phyloP scores from a whole-genome alignment of 2,113 vertebrate genomes.

The Pelecanoides urinatrix region DNA sequence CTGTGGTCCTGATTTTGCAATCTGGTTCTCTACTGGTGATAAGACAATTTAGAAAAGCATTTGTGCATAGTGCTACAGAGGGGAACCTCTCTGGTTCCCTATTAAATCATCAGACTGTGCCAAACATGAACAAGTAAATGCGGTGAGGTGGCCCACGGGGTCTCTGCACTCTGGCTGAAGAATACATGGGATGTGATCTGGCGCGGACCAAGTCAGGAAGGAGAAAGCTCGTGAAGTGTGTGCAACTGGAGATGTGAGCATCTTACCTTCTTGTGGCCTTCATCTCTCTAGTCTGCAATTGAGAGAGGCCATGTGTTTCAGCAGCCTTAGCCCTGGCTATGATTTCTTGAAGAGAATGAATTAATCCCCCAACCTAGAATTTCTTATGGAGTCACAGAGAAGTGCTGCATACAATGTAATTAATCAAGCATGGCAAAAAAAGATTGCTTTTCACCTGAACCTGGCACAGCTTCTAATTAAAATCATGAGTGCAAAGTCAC shows the following conservation, averaged over 20 bases:
- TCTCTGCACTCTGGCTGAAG: not conserved
- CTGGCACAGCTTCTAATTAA: not conserved
- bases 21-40: not conserved
- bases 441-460: not conserved
- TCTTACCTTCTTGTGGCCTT: not conserved
- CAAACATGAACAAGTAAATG: not conserved
- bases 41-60: not conserved
- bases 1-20: not conserved
- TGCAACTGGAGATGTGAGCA: not conserved
- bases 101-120: not conserved
- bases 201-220: not conserved
- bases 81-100: not conserved
- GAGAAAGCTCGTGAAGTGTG: not conserved
- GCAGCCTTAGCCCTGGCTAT: not conserved
- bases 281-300: not conserved
- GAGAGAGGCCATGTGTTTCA: not conserved
- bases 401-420: not conserved
- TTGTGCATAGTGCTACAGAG: not conserved
- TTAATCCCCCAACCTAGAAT: not conserved
- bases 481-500: not conserved
- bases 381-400: not conserved
- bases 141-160: fast-evolving
- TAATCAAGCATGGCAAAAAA: not conserved
- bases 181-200: not conserved
- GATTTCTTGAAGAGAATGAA: not conserved